Base-by-base conservation (phyloP, 2,888 invertebrate genomes). In the Tetragonula carbonaria region DNA sequence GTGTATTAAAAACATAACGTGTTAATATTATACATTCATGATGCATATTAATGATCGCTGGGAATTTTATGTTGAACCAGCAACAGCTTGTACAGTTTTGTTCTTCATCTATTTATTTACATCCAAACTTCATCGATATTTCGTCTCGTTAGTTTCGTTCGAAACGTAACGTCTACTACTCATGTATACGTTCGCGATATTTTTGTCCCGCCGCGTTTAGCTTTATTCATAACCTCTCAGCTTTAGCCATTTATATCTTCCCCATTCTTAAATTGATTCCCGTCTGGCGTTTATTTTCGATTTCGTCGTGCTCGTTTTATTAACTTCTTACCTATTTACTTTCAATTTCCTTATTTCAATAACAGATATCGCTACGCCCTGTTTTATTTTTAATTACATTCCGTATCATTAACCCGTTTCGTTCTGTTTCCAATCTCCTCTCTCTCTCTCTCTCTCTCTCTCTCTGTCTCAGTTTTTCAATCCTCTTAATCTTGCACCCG, bases 271-370 rank as follows among this genome's bases (percentile, higher is more conserved):
- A 50, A 63, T 38, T 16, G n/a, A 8, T 33, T 21, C 68, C 38
- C 21, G 28, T 53, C n/a, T 18, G 21, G 23, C 16, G 73, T 62
- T 45, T 21, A 62, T 72, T 73, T 55, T 78, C 50, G 57, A 33
- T 73, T 28, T 28, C 57, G 28, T 4, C 2, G 28, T 4, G 55
- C 5, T 38, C 23, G 8, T 28, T 28, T 63, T 33, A 45, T 51
- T 63, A 62, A 14, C 59, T 73, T 23, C 23, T 50, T 23, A 3
- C 33, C 28, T 28, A 14, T 28, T 33, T 4, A 50, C 62, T 38
- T 18, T 62, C 62, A 63, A 51, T 73, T 51, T 62, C 50, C 21
- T 63, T 63, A 14, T 33, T 8, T 28, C 14, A n/a, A 5, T 33
- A 51, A 51, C 8, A 21, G 23, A 62, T 50, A 28, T 28, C 28